Conservation (phyloP, 2,113 vertebrate species). For the Hippocampus abdominalis region DNA sequence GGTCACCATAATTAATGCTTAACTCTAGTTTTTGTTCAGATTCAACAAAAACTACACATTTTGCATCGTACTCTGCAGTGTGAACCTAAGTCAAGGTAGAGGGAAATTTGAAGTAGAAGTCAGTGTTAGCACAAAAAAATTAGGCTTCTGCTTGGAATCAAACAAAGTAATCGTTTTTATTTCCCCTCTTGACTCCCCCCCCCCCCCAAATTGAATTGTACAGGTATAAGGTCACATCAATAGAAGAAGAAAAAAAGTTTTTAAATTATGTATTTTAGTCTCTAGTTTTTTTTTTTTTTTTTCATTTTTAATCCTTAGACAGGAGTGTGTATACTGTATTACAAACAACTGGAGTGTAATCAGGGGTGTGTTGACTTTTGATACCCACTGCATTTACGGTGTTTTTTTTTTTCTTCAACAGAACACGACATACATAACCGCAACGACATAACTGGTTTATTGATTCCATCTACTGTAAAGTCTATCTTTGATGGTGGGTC, state of each 20-base stretch:
- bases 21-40: no score
- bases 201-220: background rate
- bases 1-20: no score
- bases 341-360: no score
- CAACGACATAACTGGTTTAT: background rate
- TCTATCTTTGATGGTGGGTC: background rate
- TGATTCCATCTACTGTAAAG: background rate
- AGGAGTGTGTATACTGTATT: no score
- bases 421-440: background rate
- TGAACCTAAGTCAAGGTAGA: background rate
- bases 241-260: background rate
- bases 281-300: no score
- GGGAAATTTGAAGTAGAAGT: background rate
- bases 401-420: background rate
- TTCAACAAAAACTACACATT: no score
- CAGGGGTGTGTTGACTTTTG: background rate
- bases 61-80: no score
- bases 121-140: background rate
- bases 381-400: background rate
- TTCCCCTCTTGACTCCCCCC: background rate
- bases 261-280: background rate
- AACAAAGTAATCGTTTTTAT: background rate
- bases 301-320: no score
- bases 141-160: background rate
- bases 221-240: background rate